Percentiles rank a stretch among this genome's conserved stretches.
Evolutionary conservation across 1,140 invertebrate genomes (phyloP).

Genomic region (Drosophila carrolli): DNA sequence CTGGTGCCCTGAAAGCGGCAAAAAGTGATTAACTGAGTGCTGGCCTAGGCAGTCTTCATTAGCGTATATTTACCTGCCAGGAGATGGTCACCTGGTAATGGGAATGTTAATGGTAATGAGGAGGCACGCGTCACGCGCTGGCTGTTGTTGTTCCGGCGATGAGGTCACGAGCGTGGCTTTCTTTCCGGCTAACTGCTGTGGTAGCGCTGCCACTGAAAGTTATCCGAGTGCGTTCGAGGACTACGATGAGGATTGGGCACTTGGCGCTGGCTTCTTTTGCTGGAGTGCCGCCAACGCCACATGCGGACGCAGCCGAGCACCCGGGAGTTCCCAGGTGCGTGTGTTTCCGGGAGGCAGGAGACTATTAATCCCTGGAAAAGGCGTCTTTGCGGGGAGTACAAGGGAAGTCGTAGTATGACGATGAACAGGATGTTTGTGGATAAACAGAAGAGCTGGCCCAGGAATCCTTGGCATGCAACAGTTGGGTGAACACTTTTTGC

Average conservation of each 20-base stretch:
- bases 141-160: slow-evolving; percentile 47
- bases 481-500: neutral
- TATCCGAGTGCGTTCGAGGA: neutral
- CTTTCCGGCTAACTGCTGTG: slow-evolving; percentile 4
- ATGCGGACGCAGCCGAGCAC: slow-evolving; percentile 54
- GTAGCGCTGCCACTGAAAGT: slow-evolving; percentile 44
- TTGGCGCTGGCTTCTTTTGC: slow-evolving; percentile 21
- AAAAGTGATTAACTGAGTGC: neutral
- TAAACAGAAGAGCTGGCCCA: slow-evolving; percentile 7
- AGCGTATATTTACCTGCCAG: slow-evolving; percentile 1
- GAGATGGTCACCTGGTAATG: slow-evolving; percentile 9
- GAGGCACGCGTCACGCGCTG: slow-evolving; percentile 1
- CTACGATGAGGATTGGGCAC: slow-evolving; percentile 34
- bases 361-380: neutral
- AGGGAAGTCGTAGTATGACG: no score
- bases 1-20: neutral
- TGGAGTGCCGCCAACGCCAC: slow-evolving; percentile 70
- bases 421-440: slow-evolving; percentile 5
- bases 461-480: slow-evolving; percentile 9
- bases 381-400: neutral
- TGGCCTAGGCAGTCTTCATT: neutral
- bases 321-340: slow-evolving; percentile 40
- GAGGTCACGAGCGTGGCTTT: slow-evolving; percentile 55
- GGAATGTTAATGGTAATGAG: slow-evolving; percentile 6
- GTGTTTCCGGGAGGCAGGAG: neutral